Base-by-base conservation (phyloP, 2,797 vertebrate species). In the Caiman crocodilus region DNA sequence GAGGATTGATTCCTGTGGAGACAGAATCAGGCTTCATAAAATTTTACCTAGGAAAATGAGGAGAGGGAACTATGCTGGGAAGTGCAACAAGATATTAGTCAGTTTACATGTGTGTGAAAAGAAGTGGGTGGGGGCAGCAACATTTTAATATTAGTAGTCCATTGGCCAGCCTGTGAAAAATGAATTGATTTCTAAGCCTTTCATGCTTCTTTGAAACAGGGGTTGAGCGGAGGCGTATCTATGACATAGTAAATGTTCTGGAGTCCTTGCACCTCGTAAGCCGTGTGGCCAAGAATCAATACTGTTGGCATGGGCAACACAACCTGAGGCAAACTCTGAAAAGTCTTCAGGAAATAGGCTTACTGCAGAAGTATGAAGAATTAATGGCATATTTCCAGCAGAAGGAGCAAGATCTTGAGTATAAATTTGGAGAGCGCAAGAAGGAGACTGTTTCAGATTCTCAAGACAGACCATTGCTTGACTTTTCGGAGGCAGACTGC, bases 181-280 rank as follows among this genome's bases (percentile, higher is more conserved):
- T 65, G 55, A 17, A 21, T 74, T 3, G 86, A 5, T 20, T 58
- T 65, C n/a, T 63, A 0, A 32, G 30, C 78, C 74, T 95, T 90
- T 85, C 82, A 87, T 89, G 30, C 89, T 84, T 7, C 32, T n/a
- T 85, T 71, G 15, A 84, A 94, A 87, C 95, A 99, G 99, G 99
- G 14, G 99, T 99, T 90, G 99, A 99, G 88, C 98, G 99, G 16
- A 98, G 99, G 75, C 98, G 99, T 1, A 99, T 99, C 97, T 99
- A 99, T 0, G 99, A 99, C 96, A 99, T 99, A 2, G 98, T 99
- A 57, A 99, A 99, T 0, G 99, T 99, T 88, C 96, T 99, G 94
- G 99, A 99, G 97, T 99, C 99, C 0, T 89, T 99, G 89, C 98
- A 98, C n/a, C 98, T 99, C 25, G 99, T 99, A 78, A 99, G 98